phyloP scores from a whole-genome alignment of 2,797 vertebrate species.

The Gymnoscopelus microlampas region DNA sequence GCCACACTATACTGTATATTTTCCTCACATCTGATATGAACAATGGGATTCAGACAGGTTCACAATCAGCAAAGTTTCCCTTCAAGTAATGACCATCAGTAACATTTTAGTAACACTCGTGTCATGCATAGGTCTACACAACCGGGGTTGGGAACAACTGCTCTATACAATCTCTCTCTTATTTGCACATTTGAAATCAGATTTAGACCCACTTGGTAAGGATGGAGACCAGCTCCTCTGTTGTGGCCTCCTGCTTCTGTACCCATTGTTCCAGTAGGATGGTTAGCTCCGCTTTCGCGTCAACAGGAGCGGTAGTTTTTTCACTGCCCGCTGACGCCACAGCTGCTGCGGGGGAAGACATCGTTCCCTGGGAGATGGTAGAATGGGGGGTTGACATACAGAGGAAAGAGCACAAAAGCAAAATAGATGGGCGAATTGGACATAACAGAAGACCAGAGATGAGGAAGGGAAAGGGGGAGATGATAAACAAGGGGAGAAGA shows the following conservation, averaged over 20 bases:
- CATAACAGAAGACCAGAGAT: not conserved
- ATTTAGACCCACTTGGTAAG: conserved; percentile 85
- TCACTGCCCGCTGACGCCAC: conserved; percentile 28
- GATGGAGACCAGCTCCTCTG: conserved; percentile 88
- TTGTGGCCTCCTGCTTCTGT: conserved; percentile 84
- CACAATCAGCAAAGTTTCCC: too few relatives aligned
- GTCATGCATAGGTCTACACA: too few relatives aligned
- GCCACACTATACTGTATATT: too few relatives aligned
- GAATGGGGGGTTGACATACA: too few relatives aligned
- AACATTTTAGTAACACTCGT: too few relatives aligned
- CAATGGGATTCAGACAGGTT: too few relatives aligned
- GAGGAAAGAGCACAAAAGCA: not conserved
- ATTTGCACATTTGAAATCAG: too few relatives aligned
- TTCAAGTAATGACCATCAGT: too few relatives aligned
- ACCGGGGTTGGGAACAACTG: too few relatives aligned
- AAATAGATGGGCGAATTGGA: not conserved
- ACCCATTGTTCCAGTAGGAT: conserved; percentile 93
- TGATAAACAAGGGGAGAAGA: not conserved
- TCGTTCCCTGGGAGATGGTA: conserved; percentile 31
- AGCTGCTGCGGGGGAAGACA: conserved; percentile 45
- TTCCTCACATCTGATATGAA: too few relatives aligned
- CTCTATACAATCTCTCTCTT: too few relatives aligned
- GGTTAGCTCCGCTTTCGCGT: conserved; percentile 90
- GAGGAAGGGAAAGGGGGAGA: not conserved
- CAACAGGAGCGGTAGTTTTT: conserved; percentile 66